Base-by-base conservation (phyloP, 2,113 vertebrate species). In the Phaethornis superciliosus region DNA sequence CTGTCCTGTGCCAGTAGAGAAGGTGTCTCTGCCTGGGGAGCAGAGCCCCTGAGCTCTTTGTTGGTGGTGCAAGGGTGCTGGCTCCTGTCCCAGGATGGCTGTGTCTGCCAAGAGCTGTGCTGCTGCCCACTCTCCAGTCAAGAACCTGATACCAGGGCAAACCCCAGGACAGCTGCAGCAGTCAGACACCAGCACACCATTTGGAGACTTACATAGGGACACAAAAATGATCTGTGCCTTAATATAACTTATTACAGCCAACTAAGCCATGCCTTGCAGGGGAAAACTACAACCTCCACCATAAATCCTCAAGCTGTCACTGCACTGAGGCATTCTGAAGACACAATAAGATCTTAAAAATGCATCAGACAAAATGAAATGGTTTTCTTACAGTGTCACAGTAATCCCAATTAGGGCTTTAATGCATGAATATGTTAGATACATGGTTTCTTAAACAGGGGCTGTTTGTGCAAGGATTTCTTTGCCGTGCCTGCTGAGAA, bases 151-250 rank as follows among this genome's bases (percentile, higher is more conserved):
- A 88, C 85, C 55, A n/a, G 69, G 68, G 72, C 90, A 69, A 28
- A 93, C 16, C 58, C 64, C 32, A 0, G 79, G 88, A 85, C 95
- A 93, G 95, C 93, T 94, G 95, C 85, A 7, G 76, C 90, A 28
- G 75, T 65, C 93, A 83, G 75, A 91, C 93, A 54, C 75, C 88
- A 70, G n/a, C 0, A 6, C 5, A 1, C 81, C 85, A 7, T 85
- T 54, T 72, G 71, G 87, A 85, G 79, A 28, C 92, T 88, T n/a
- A 37, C 79, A 56, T 19, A 44, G 52, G 28, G 49, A 27, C 75
- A 47, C 52, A 86, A 35, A 84, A 86, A 89, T 7, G 86, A 86
- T 65, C 83, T 54, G 56, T 1, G 6, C 88, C 90, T 90, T 84
- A 75, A 68, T 86, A 86, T 56, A 89, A 79, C 90, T 87, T 60